Evolutionary conservation across 2,113 vertebrate genomes (phyloP), one percentile per base, ranked within the genome.

Genomic region (Microcebus tavaratra): DNA sequence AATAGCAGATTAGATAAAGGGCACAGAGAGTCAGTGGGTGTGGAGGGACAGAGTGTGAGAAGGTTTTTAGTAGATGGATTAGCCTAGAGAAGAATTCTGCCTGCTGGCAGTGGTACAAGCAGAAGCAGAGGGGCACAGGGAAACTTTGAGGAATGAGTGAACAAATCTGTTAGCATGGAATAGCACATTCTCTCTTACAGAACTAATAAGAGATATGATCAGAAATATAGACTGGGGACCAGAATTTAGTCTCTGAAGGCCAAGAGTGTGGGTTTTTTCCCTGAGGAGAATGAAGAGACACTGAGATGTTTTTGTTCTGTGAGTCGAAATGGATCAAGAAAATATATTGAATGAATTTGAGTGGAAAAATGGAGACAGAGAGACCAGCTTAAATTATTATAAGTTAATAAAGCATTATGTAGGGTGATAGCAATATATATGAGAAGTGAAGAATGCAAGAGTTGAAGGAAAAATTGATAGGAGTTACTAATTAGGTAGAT

Each of bases 191-290:
- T 11, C 17, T 8, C 14, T 81, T 45, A 53, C 7, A 81, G 59
- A 68, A 80, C 3, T 70, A 72, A 5, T 84, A 81, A 94, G 90
- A 91, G 21, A 59, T 55, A 83, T 84, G 39, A n/a, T 65, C 2
- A 23, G 12, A 95, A 86, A 53, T 81, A 42, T 85, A 70, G 21
- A 45, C 18, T 65, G 6, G 23, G 8, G 25, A 59, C 15, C 45
- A 89, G 42, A 94, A 94, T 67, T 95, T 70, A 85, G 34, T 57
- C 36, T 96, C 94, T 75, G 65, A 91, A 87, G 36, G 23, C 34
- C 34, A 65, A 34, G 65, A 75, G 34, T 95, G 59, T 86, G 42
- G 25, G 67, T 39, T 29, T 59, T 72, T 82, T 79, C 4, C 61
- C 61, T 70, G 79, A 68, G 15, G 21, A 90, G 12, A 75, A 91